Percentiles rank a stretch among this genome's conserved stretches.
Evolutionary conservation across 2,797 vertebrate genomes (phyloP).

Genomic region (Anableps anableps): DNA sequence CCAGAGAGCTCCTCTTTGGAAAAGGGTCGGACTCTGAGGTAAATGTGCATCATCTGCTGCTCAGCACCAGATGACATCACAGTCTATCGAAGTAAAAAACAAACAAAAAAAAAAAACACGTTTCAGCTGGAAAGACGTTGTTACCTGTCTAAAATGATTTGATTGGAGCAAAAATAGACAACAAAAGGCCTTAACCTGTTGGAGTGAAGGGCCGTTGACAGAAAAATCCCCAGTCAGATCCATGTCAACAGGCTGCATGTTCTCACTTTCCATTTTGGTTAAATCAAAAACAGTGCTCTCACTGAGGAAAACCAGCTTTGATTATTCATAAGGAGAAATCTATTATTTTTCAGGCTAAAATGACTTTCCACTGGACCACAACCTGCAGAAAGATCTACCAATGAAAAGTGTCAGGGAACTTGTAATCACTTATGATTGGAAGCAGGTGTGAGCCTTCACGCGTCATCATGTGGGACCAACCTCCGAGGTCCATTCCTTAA

Average conservation of each 20-base stretch:
- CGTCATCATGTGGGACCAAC: constrained; percentile 18
- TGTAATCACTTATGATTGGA: constrained; percentile 54
- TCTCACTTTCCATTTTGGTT: constrained; percentile 35
- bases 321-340: not conserved
- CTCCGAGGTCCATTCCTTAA: not conserved
- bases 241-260: constrained; percentile 65
- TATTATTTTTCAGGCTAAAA: not conserved
- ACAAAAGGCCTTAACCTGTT: constrained; percentile 30
- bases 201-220: constrained; percentile 37
- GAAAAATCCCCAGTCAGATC: constrained; percentile 60
- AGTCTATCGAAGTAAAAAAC: constrained; percentile 42
- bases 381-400: not conserved
- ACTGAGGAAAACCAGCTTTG: not conserved
- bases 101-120: not conserved
- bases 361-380: not conserved
- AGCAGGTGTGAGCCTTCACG: constrained; percentile 53
- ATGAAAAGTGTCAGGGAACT: not conserved
- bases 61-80: constrained; percentile 50
- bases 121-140: not conserved
- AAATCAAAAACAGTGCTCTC: constrained; percentile 61
- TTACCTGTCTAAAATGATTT: no score
- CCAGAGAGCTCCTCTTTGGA: constrained; percentile 83
- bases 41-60: constrained; percentile 86
- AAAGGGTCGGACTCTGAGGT: constrained; percentile 87
- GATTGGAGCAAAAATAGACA: not conserved